These are phyloP conservation scores for Odontophorus gujanensis DNA, from an alignment of 2,113 vertebrate species.

Conservation along the genomic window DNA sequence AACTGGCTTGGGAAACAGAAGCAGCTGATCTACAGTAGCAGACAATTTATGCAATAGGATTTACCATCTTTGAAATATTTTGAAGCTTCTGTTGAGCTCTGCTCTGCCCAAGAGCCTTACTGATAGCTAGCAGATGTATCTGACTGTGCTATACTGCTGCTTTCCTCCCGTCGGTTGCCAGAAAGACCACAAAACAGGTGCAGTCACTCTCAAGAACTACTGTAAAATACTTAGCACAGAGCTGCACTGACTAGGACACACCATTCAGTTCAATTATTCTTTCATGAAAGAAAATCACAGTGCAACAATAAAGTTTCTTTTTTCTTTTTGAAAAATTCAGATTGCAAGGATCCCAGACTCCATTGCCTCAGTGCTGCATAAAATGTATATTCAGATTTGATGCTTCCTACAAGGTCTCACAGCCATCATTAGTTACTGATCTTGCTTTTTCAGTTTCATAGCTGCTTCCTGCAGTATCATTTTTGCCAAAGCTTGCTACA, in stretches of 20 bases:
- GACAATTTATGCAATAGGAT: not conserved
- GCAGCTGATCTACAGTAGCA: not conserved
- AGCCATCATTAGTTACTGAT: not conserved
- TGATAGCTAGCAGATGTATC: not conserved
- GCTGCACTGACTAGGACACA: fast-evolving
- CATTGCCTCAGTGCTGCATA: not conserved
- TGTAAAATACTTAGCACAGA: not conserved
- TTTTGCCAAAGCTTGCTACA: not conserved
- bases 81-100: not conserved
- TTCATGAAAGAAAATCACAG: not conserved
- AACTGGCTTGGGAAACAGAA: not conserved
- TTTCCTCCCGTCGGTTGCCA: not conserved
- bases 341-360: not conserved
- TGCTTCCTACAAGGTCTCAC: not conserved
- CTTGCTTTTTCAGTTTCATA: not conserved
- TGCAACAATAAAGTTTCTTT: not conserved
- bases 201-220: not conserved
- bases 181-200: not conserved
- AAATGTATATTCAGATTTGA: not conserved
- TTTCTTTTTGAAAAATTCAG: not conserved
- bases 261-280: not conserved
- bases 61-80: not conserved
- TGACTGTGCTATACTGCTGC: not conserved
- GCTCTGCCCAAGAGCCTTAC: not conserved
- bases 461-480: not conserved